Evolutionary conservation across 2,113 vertebrate species (phyloP).

Genomic region (Cyanoramphus novaezelandiae): DNA sequence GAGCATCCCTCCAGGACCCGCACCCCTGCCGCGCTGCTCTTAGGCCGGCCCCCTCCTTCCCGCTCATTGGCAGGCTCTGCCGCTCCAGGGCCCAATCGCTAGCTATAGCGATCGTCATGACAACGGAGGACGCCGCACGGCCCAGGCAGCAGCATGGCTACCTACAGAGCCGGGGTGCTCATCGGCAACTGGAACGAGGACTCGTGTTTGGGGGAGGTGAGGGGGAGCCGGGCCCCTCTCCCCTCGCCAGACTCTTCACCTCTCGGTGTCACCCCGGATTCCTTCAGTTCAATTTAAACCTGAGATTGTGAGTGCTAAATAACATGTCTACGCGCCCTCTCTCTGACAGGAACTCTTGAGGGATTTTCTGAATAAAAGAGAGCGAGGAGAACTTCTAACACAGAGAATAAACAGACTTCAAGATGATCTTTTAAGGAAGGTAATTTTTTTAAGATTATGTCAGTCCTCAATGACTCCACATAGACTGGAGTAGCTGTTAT

Average conservation of each 20-base stretch:
- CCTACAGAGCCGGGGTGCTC: not conserved
- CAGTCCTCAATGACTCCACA: not conserved
- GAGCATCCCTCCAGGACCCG: not conserved
- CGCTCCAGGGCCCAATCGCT: not conserved
- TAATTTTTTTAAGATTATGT: conserved; percentile 33
- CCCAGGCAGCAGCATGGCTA: not conserved
- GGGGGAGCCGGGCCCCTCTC: not conserved
- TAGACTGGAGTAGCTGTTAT: fast-evolving
- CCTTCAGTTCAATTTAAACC: fast-evolving
- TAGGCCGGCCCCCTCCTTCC: not conserved
- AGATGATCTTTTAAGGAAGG: conserved; percentile 79
- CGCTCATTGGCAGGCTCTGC: not conserved
- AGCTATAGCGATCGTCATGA: not conserved
- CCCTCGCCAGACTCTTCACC: not conserved
- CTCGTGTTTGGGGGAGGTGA: not conserved
- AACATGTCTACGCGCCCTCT: not conserved
- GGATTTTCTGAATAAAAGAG: conserved; percentile 79
- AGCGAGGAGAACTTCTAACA: conserved; percentile 81
- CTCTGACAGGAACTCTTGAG: conserved; percentile 77
- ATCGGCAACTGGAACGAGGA: not conserved
- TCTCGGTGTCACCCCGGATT: fast-evolving
- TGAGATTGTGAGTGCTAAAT: fast-evolving
- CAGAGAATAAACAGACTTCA: conserved; percentile 81
- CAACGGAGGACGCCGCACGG: not conserved
- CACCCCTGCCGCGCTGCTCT: not conserved